A percentile compares a stretch with the other conserved stretches of the same genome.
Evolutionary conservation across 2,888 invertebrate species (phyloP).

Genomic region (Chesias legatella): DNA sequence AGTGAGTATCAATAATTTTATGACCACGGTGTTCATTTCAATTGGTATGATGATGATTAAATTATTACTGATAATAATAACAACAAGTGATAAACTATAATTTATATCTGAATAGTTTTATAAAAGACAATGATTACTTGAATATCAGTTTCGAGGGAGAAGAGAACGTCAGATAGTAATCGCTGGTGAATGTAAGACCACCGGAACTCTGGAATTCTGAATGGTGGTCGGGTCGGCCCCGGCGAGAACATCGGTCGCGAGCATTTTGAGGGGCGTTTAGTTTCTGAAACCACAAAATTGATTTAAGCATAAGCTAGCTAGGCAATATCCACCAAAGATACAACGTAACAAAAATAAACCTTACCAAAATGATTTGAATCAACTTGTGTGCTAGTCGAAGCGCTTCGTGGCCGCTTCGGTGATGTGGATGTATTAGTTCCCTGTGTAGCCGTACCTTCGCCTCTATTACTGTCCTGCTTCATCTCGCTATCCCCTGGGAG

Average conservation of each 20-base stretch:
- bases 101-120: too few species aligned
- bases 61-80: too few species aligned
- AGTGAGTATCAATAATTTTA: neutral
- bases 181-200: slow-evolving; percentile 99
- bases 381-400: slow-evolving; percentile 90
- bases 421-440: slow-evolving; percentile 74
- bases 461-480: slow-evolving; percentile 66
- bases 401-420: slow-evolving; percentile 87
- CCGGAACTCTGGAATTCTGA: slow-evolving; percentile 99
- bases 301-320: neutral
- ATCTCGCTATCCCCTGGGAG: slow-evolving; percentile 78
- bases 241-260: slow-evolving; percentile 95
- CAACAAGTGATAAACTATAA: neutral
- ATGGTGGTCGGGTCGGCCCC: slow-evolving; percentile 95
- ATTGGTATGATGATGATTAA: too few species aligned
- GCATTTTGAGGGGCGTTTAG: slow-evolving; percentile 82
- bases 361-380: slow-evolving; percentile 92
- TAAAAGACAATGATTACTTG: slow-evolving; percentile 80
- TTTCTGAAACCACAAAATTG: slow-evolving; percentile 49
- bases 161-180: slow-evolving; percentile 95
- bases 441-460: slow-evolving; percentile 59
- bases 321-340: too few species aligned
- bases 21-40: neutral
- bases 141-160: slow-evolving; percentile 98
- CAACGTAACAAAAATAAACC: slow-evolving; percentile 27